Evolutionary conservation across 64 coral and sea anemone species (phyloP), one percentile per base, ranked within the genome.

Genomic region (Cladopsammia gracilis): DNA sequence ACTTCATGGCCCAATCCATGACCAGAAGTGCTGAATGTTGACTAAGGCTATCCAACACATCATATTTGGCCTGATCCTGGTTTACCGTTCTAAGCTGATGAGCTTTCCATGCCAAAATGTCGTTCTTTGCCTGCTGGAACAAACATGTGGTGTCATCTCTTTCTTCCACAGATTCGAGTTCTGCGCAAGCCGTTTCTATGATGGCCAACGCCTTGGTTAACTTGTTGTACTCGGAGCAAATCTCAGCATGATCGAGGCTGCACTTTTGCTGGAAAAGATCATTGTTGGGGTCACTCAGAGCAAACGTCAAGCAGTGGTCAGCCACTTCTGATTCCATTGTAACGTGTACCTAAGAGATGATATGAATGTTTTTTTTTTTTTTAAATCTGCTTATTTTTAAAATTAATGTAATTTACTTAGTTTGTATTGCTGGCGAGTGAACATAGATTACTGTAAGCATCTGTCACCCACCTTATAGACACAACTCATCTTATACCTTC

Each of bases 1-100:
- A 67, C 48, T 83, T 68, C 60, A 83, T 83, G 10, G 60, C 62
- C 79, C 79, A 83, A 15, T 83, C 79, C 44, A 68, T 66, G 18
- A 83, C 60, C 43, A 83, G 11, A 48, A 66, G 50, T 49, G 61
- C 62, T 82, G 57, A 62, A 61, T 16, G 3, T 15, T 7, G 61
- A 0, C 20, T 23, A 8, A 62, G 14, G 58, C 22, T 14, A 46
- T 83, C 61, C 48, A 65, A 47, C 26, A 15, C 79, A 12, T 83
- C 61, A 83, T 47, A 48, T 83, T 66, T 83, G 48, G 60, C 61
- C 48, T 83, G 60, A 49, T 83, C 71, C 25, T 48, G 71, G 61
- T 83, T 83, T 49, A 66, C 61, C 65, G 60, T 47, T 66, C 79
- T 15, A 4, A 82, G 58, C 14, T 62, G 78, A 19, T 82, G 78